phyloP scores from a whole-genome alignment of 2,797 vertebrate genomes.

The Agapornis canus region DNA sequence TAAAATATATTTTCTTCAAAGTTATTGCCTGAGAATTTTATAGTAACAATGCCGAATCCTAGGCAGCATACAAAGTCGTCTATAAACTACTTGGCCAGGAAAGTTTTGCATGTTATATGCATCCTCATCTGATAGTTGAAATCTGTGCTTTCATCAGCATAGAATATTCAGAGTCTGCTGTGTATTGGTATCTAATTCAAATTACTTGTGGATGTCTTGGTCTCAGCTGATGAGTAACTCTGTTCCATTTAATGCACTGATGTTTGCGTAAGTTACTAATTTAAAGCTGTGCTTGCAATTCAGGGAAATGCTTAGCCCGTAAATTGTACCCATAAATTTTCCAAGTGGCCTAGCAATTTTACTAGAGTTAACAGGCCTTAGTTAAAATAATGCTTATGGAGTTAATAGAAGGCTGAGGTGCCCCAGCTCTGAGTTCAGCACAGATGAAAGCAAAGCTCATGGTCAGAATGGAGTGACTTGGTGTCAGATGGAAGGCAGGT shows the following conservation, averaged over 20 bases:
- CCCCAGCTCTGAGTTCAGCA: background rate
- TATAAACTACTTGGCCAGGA: background rate
- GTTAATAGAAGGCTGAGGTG: background rate
- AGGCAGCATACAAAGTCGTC: background rate
- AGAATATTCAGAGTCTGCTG: background rate
- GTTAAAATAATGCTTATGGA: background rate
- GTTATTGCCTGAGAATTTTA: background rate
- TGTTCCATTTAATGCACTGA: background rate
- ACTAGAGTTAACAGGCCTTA: background rate
- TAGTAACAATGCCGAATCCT: background rate
- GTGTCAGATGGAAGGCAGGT: background rate
- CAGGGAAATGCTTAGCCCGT: background rate
- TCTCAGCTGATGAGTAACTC: background rate
- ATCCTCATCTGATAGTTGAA: background rate
- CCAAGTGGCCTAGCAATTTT: background rate
- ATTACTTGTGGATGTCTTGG: background rate
- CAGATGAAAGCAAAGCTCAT: background rate
- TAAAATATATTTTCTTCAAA: background rate
- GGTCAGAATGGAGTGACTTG: background rate
- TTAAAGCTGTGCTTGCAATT: background rate
- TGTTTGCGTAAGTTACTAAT: background rate
- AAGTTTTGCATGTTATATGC: rapidly evolving
- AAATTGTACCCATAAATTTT: background rate
- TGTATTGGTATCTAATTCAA: background rate
- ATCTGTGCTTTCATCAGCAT: background rate